phyloP scores from a whole-genome alignment of 2,113 vertebrate genomes.

The Sturnira hondurensis region DNA sequence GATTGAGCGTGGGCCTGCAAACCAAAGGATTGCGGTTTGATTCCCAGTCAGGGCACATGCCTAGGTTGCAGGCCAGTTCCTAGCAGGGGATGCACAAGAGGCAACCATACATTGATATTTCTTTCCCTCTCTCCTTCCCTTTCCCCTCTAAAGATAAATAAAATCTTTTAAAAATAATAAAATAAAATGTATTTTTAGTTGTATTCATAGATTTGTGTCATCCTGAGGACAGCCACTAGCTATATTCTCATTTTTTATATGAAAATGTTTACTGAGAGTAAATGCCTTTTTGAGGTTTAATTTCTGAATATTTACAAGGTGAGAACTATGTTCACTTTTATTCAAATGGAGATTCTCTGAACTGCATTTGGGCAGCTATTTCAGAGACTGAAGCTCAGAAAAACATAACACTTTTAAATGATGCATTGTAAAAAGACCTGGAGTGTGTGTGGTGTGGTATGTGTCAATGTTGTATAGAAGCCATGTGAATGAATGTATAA shows the following conservation, averaged over 20 bases:
- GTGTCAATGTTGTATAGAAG: not conserved
- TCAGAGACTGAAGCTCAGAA: not conserved
- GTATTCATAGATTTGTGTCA: not conserved
- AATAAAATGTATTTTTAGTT: not conserved
- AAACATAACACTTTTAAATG: not conserved
- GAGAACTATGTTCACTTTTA: not conserved
- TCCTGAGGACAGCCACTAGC: not conserved
- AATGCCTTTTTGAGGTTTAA: constrained; percentile 8
- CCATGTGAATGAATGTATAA: not conserved
- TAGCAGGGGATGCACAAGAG: too few relatives aligned
- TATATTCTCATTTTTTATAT: not conserved
- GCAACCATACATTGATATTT: too few relatives aligned
- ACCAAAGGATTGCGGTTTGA: too few relatives aligned
- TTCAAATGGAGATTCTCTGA: not conserved
- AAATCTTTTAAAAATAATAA: too few relatives aligned
- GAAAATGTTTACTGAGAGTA: not conserved
- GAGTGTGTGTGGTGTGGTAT: not conserved
- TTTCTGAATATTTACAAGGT: constrained; percentile 35
- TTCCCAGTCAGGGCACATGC: too few relatives aligned
- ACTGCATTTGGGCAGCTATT: not conserved
- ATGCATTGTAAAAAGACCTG: not conserved
- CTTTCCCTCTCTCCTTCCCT: too few relatives aligned
- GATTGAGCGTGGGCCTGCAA: too few relatives aligned
- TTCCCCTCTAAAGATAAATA: too few relatives aligned
- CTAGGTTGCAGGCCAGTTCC: too few relatives aligned